A percentile compares a stretch with the other conserved stretches of the same genome.
These are phyloP conservation scores for Mola mola DNA, from an alignment of 2,113 vertebrate genomes.

Conservation along the genomic window DNA sequence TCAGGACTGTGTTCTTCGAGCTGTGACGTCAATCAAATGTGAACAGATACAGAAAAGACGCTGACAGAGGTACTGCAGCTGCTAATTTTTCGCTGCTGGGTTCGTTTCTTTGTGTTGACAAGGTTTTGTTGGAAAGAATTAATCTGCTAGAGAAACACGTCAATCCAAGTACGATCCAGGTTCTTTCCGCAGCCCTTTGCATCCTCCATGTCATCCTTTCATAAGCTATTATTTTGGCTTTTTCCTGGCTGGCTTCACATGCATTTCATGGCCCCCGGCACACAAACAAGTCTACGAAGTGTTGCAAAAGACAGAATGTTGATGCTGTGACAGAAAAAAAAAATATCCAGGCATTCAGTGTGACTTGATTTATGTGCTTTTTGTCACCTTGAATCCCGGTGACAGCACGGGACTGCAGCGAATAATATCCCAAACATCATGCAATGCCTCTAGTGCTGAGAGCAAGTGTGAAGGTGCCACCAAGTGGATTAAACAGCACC, in stretches of 20 bases:
- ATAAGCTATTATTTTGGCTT: background rate
- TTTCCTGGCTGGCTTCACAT: background rate
- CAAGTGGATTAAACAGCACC: too few species aligned
- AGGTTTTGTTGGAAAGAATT: conserved; percentile 20
- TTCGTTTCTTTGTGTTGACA: background rate
- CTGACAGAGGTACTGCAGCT: background rate
- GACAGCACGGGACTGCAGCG: background rate
- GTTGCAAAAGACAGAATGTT: background rate
- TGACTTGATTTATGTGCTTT: conserved; percentile 34
- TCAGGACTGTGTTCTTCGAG: background rate
- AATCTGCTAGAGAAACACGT: conserved; percentile 10
- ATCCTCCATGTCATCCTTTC: conserved; percentile 15
- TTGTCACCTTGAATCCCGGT: conserved; percentile 24
- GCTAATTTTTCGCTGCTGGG: background rate
- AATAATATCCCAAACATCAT: background rate
- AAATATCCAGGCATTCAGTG: background rate
- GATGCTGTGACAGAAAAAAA: background rate
- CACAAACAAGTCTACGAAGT: background rate
- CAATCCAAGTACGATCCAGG: background rate
- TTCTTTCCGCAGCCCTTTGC: background rate
- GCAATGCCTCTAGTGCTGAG: background rate
- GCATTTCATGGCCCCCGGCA: background rate
- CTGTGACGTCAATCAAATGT: background rate
- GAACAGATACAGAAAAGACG: conserved; percentile 7
- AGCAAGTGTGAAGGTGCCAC: background rate